Percentiles rank a stretch among this genome's conserved stretches.
phyloP scores from a whole-genome alignment of 2,888 invertebrate species.

The Ichneumon xanthorius region DNA sequence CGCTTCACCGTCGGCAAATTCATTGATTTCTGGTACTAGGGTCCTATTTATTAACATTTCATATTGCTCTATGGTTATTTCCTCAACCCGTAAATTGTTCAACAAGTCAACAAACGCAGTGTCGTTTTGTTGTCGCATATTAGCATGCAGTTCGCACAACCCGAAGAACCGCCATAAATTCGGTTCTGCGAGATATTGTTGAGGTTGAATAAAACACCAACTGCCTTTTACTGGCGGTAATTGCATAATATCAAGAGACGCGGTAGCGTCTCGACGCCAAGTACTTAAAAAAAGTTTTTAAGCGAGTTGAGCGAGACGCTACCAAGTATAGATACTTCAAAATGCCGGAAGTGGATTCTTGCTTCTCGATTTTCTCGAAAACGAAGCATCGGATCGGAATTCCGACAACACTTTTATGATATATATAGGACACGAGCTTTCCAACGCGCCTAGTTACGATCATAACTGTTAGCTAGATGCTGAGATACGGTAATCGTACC shows the following conservation, averaged over 20 bases:
- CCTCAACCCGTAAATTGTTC: slow-evolving; percentile 63
- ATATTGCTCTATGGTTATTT: slow-evolving; percentile 28
- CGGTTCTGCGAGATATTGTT: slow-evolving; percentile 69
- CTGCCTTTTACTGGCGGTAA: slow-evolving; percentile 76
- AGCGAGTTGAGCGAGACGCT: too few relatives aligned
- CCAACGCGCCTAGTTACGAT: too few relatives aligned
- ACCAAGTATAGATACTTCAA: too few relatives aligned
- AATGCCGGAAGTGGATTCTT: too few relatives aligned
- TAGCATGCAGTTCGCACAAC: slow-evolving; percentile 76
- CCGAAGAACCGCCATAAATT: slow-evolving; percentile 68
- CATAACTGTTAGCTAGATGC: too few relatives aligned
- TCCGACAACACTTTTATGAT: too few relatives aligned
- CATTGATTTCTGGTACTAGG: slow-evolving; percentile 62
- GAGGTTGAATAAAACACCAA: slow-evolving; percentile 72
- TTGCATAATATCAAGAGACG: slow-evolving; percentile 72
- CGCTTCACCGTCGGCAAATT: slow-evolving; percentile 71
- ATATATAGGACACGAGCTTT: too few relatives aligned
- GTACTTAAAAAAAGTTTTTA: too few relatives aligned
- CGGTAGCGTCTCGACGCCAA: too few relatives aligned
- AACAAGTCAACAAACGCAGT: slow-evolving; percentile 58
- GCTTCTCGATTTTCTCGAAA: too few relatives aligned
- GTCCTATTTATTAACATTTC: slow-evolving; percentile 54
- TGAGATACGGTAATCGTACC: too few relatives aligned
- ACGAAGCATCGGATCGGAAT: too few relatives aligned
- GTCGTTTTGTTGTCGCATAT: slow-evolving; percentile 79